These are phyloP conservation scores for Thymallus thymallus DNA, from an alignment of 2,113 vertebrate species.

Conservation along the genomic window DNA sequence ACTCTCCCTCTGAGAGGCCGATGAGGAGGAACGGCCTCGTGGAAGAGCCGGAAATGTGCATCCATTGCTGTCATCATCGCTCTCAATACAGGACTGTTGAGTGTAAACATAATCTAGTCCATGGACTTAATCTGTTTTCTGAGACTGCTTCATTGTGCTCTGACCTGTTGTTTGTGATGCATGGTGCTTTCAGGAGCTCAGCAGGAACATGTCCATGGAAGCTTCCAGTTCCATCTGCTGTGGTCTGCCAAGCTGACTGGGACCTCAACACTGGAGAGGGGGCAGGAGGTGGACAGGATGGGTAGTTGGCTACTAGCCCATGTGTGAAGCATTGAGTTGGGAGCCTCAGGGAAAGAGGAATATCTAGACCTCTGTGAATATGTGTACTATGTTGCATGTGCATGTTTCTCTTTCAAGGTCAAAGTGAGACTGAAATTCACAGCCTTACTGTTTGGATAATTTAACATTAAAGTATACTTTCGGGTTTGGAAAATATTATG, in stretches of 20 bases:
- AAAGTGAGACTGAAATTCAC: too few species aligned
- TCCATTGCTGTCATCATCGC: conserved; percentile 31
- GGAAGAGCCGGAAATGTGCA: conserved; percentile 29
- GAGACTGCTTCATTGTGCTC: background rate
- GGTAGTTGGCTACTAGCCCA: conserved; percentile 27
- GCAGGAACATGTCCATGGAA: background rate
- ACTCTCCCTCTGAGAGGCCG: conserved; percentile 68
- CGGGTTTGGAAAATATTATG: too few species aligned
- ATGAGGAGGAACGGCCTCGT: conserved; percentile 70
- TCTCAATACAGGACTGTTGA: conserved; percentile 24
- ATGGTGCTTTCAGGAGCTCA: background rate
- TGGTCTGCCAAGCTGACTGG: conserved; percentile 29
- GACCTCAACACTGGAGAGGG: conserved; percentile 22
- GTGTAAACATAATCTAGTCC: background rate
- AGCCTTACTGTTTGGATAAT: too few species aligned
- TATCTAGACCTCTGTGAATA: background rate
- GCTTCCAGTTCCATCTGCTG: conserved; percentile 44
- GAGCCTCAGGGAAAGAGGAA: background rate
- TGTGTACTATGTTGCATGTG: background rate
- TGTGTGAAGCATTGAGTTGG: background rate
- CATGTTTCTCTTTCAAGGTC: background rate
- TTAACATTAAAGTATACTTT: too few species aligned
- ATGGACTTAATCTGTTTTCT: too few species aligned
- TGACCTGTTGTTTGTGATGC: background rate
- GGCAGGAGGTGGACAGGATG: conserved; percentile 30